A percentile compares a stretch with the other conserved stretches of the same genome.
Evolutionary conservation across 2,113 vertebrate genomes (phyloP).

Genomic region (Beaufortia kweichowensis): DNA sequence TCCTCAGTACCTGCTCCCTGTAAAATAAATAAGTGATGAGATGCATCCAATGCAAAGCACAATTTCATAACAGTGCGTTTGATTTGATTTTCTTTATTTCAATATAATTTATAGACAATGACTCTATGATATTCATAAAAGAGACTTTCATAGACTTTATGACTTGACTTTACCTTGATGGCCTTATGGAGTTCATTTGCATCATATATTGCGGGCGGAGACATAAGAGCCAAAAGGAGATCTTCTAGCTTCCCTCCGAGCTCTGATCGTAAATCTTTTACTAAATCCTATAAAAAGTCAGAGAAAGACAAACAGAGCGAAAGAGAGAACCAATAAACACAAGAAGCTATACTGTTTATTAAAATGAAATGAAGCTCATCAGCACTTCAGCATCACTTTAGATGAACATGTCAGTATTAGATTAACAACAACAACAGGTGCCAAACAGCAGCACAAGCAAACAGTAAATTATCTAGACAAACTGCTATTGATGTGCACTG

Average conservation of each 20-base stretch:
- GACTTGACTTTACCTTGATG: constrained; percentile 80
- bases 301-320: neutral
- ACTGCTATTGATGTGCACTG: constrained; percentile 8
- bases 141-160: too few species aligned
- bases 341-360: neutral
- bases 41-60: neutral
- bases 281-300: constrained; percentile 78
- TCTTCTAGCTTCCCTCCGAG: constrained; percentile 90
- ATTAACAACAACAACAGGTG: neutral
- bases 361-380: neutral
- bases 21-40: neutral
- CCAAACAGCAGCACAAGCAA: neutral
- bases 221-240: constrained; percentile 89
- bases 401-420: constrained; percentile 2
- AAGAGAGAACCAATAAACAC: neutral
- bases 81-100: neutral
- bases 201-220: constrained; percentile 77
- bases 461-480: constrained; percentile 17
- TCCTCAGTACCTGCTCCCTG: constrained; percentile 93
- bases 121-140: too few species aligned
- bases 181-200: constrained; percentile 86
- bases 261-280: constrained; percentile 89
- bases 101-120: neutral
- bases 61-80: neutral
- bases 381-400: neutral